Percentiles rank a stretch among this genome's conserved stretches.
Evolutionary conservation across 2,888 invertebrate species (phyloP).

Genomic region (Aphrophora alni): DNA sequence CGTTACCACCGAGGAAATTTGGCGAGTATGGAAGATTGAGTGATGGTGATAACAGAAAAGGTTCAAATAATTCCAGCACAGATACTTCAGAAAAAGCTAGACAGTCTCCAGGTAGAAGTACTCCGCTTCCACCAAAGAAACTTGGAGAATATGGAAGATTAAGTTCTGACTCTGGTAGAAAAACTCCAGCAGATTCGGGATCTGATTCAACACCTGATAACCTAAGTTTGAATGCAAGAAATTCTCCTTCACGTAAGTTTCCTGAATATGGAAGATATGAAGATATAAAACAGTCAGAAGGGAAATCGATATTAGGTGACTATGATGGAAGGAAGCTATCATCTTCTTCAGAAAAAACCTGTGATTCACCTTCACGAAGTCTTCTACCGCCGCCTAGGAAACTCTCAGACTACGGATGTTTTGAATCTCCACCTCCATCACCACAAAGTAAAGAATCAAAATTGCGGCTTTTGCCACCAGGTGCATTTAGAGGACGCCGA

Average conservation of each 20-base stretch:
- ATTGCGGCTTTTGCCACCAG: conserved; percentile 48
- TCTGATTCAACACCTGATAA: conserved; percentile 36
- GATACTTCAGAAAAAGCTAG: conserved; percentile 33
- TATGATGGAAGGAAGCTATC: conserved; percentile 35
- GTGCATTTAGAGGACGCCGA: conserved; percentile 46
- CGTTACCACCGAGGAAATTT: conserved; percentile 54
- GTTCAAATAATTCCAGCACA: conserved; percentile 31
- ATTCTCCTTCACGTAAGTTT: conserved; percentile 36
- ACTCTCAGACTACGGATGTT: conserved; percentile 63
- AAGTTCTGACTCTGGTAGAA: conserved; percentile 52
- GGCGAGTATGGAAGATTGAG: conserved; percentile 57
- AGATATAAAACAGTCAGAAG: conserved; percentile 19
- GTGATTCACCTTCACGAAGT: conserved; percentile 46
- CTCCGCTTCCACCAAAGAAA: conserved; percentile 58
- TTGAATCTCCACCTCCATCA: conserved; percentile 41
- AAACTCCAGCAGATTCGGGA: conserved; percentile 32
- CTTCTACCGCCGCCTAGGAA: conserved; percentile 60
- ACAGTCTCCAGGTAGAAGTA: conserved; percentile 35
- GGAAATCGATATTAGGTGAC: conserved; percentile 28
- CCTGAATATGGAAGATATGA: conserved; percentile 30
- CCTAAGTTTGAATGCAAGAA: conserved; percentile 33
- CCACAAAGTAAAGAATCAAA: conserved; percentile 48
- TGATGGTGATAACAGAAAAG: conserved; percentile 49
- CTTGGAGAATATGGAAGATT: conserved; percentile 66
- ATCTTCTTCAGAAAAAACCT: conserved; percentile 37